phyloP scores from a whole-genome alignment of 2,113 vertebrate genomes.

The Hemibagrus wyckioides region DNA sequence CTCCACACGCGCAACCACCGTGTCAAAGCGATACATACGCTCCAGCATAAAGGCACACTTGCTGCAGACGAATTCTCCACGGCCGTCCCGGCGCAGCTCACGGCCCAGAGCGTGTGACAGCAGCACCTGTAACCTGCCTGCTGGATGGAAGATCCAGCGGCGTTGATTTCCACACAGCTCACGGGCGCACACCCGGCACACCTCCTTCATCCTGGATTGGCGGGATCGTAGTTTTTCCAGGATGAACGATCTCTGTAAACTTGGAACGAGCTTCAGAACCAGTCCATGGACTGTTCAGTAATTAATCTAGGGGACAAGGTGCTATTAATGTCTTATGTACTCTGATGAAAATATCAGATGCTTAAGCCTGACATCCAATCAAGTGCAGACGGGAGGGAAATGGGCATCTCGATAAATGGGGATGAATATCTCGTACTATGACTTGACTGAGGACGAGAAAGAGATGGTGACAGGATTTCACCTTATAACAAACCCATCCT shows the following conservation, averaged over 20 bases:
- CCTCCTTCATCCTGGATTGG: slow-evolving; percentile 83
- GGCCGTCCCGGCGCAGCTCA: slow-evolving; percentile 86
- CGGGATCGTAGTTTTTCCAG: not conserved
- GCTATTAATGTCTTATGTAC: not conserved
- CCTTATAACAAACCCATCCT: not conserved
- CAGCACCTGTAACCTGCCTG: slow-evolving; percentile 88
- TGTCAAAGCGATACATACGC: slow-evolving; percentile 93
- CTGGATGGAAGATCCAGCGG: slow-evolving; percentile 95
- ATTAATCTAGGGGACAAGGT: not conserved
- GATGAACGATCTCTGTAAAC: not conserved
- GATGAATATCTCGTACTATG: too few relatives aligned
- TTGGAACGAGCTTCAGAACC: not conserved
- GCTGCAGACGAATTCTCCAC: slow-evolving; percentile 89
- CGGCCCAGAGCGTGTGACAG: slow-evolving; percentile 87
- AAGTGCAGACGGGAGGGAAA: not conserved
- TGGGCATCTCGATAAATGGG: not conserved
- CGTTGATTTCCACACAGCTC: slow-evolving; percentile 93
- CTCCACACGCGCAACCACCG: slow-evolving; percentile 90
- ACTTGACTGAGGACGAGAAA: not conserved
- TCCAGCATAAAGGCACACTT: slow-evolving; percentile 97
- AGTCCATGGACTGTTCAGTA: not conserved
- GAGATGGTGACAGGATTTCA: not conserved
- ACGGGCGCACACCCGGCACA: slow-evolving; percentile 88
- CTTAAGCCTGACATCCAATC: not conserved
- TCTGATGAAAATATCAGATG: not conserved